These are phyloP conservation scores for Acanthosepion esculentum DNA, from an alignment of 2,888 invertebrate genomes.

Conservation along the genomic window DNA sequence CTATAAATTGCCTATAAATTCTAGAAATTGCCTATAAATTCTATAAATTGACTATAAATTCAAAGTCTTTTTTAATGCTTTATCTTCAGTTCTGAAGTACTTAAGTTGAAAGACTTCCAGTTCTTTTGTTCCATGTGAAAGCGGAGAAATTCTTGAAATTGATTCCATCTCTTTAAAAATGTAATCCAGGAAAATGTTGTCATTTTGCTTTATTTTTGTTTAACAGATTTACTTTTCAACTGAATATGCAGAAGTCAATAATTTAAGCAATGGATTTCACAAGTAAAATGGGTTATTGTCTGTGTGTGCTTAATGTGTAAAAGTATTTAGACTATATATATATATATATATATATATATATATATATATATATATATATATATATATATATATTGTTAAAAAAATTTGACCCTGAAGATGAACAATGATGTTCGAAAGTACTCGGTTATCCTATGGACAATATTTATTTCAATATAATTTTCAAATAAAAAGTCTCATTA, in stretches of 20 bases:
- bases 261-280: not conserved
- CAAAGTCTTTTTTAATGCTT: not conserved
- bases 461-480: no score
- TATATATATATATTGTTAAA: no score
- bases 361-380: no score
- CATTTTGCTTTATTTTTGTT: not conserved
- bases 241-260: not conserved
- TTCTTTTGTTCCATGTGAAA: not conserved
- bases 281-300: not conserved
- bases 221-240: not conserved
- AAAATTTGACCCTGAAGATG: no score
- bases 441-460: no score
- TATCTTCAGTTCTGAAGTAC: not conserved
- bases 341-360: no score
- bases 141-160: not conserved
- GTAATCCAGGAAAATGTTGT: not conserved
- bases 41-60: no score
- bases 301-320: not conserved
- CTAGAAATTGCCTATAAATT: no score
- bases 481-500: no score
- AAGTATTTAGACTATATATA: no score
- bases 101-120: not conserved
- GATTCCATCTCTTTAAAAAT: not conserved
- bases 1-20: no score
- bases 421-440: no score